Percentiles rank a stretch among this genome's conserved stretches.
These are phyloP conservation scores for Gallinago jamesoni DNA, from an alignment of 2,113 vertebrate genomes.

Conservation along the genomic window DNA sequence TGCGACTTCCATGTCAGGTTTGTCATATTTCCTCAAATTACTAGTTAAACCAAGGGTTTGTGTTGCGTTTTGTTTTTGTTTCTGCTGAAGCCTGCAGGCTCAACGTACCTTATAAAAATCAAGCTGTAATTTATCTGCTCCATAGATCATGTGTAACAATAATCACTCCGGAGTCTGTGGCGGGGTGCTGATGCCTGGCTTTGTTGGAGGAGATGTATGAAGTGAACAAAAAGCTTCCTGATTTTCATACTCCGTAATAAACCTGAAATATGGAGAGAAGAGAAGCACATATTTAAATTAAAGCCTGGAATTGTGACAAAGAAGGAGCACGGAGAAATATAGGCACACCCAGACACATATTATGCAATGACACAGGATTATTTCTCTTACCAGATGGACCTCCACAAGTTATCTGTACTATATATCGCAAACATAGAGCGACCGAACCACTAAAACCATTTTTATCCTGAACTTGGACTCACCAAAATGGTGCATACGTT, in stretches of 20 bases:
- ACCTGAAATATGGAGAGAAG: constrained; percentile 56
- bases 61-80: constrained; percentile 47
- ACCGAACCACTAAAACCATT: neutral
- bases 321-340: neutral
- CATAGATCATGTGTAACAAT: constrained; percentile 70
- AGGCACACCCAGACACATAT: neutral
- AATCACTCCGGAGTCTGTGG: constrained; percentile 52
- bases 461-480: neutral
- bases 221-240: constrained; percentile 48
- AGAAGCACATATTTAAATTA: constrained; percentile 48
- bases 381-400: constrained; percentile 37
- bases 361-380: neutral
- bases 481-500: neutral
- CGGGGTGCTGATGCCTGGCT: constrained; percentile 20
- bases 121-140: constrained; percentile 70
- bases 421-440: neutral
- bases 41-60: constrained; percentile 59
- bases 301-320: neutral
- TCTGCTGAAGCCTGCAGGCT: constrained; percentile 50
- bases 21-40: constrained; percentile 69
- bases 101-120: constrained; percentile 60
- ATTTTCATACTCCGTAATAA: constrained; percentile 62
- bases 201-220: constrained; percentile 65
- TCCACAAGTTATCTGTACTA: neutral
- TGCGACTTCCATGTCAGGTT: constrained; percentile 62